phyloP scores from a whole-genome alignment of 2,113 vertebrate genomes.

The Varanus komodoensis region DNA sequence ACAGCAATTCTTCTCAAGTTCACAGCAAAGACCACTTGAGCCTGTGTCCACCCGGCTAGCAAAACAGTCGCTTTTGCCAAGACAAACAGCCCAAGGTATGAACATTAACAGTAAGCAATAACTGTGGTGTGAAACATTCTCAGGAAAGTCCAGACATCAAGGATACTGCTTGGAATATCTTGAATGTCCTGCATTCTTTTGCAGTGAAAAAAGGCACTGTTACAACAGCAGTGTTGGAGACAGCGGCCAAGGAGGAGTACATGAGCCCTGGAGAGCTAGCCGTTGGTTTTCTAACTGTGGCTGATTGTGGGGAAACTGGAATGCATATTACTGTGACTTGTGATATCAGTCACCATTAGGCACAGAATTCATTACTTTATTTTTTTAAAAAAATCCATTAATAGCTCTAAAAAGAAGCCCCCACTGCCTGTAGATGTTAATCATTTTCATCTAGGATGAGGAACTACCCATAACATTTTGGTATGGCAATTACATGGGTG shows the following conservation, averaged over 20 bases:
- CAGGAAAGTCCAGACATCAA: slow-evolving; percentile 78
- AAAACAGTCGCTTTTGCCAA: slow-evolving; percentile 77
- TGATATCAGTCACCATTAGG: slow-evolving; percentile 40
- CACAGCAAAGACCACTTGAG: slow-evolving; percentile 53
- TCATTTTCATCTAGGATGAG: slow-evolving; percentile 69
- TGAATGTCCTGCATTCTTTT: slow-evolving; percentile 81
- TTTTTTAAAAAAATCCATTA: slow-evolving; percentile 56
- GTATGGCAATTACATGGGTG: slow-evolving; percentile 66
- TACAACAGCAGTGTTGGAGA: slow-evolving; percentile 71
- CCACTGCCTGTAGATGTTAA: slow-evolving; percentile 65
- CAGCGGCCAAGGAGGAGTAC: slow-evolving; percentile 52
- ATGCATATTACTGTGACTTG: slow-evolving; percentile 54
- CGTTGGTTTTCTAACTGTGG: slow-evolving; percentile 65
- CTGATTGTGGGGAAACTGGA: slow-evolving; percentile 57
- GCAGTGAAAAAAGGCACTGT: slow-evolving; percentile 68
- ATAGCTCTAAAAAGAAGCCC: slow-evolving; percentile 66
- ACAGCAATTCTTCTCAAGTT: slow-evolving; percentile 31
- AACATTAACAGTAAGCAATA: slow-evolving; percentile 75
- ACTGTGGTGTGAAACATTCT: slow-evolving; percentile 76
- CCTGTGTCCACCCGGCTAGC: slow-evolving; percentile 69
- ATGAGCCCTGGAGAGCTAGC: slow-evolving; percentile 43
- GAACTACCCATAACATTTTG: slow-evolving; percentile 68
- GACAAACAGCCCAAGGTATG: slow-evolving; percentile 72
- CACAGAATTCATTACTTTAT: slow-evolving; percentile 17
- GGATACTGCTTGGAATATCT: slow-evolving; percentile 81